Evolutionary conservation across 2,113 vertebrate species (phyloP).

Genomic region (Mormyrus lacerda): DNA sequence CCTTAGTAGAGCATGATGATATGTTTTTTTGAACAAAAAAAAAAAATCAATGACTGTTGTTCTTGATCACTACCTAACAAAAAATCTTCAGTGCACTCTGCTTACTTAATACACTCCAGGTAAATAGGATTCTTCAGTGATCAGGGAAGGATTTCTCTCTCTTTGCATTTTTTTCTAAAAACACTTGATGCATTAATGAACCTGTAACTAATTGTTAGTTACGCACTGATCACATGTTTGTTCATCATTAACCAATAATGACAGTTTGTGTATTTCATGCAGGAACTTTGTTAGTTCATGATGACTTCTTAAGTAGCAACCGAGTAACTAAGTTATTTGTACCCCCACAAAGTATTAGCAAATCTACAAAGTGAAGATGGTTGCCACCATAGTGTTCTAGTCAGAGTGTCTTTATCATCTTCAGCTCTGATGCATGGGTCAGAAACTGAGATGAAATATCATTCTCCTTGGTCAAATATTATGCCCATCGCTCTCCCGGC

Average conservation of each 20-base stretch:
- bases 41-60: neutral
- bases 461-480: slow-evolving; percentile 20
- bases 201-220: neutral
- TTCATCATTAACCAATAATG: neutral
- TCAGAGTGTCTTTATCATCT: neutral
- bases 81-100: neutral
- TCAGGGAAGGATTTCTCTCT: neutral
- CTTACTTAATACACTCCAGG: neutral
- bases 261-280: neutral
- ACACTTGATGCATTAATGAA: neutral
- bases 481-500: neutral
- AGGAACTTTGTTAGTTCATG: neutral
- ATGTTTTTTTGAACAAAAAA: neutral
- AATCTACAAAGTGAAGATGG: neutral
- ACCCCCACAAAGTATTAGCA: neutral
- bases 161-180: no score
- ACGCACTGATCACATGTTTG: neutral
- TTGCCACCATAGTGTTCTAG: neutral
- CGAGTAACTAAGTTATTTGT: neutral
- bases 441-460: slow-evolving; percentile 35
- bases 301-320: neutral
- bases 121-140: neutral
- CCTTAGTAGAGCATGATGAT: neutral
- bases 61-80: neutral
- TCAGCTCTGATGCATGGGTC: slow-evolving; percentile 17